A percentile compares a stretch with the other conserved stretches of the same genome.
These are phyloP conservation scores for Redunca redunca DNA, from an alignment of 2,113 vertebrate species.

Conservation along the genomic window DNA sequence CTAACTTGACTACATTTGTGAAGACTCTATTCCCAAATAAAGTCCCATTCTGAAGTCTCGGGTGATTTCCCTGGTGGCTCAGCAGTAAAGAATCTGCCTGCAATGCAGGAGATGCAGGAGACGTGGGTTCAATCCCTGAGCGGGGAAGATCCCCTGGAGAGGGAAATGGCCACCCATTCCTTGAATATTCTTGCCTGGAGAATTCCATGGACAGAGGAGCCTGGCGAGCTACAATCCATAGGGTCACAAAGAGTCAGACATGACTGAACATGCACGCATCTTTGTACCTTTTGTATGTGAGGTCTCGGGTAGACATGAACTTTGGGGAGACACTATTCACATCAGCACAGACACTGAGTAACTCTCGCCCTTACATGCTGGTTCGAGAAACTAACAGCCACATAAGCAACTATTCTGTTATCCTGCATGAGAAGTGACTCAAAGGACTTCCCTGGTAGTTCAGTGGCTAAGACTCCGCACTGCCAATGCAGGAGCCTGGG, in stretches of 20 bases:
- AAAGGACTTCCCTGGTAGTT: background rate
- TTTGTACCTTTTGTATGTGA: background rate
- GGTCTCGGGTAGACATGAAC: background rate
- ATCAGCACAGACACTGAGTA: background rate
- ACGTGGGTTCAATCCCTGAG: background rate
- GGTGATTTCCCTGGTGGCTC: background rate
- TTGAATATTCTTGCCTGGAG: background rate
- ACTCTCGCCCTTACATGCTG: background rate
- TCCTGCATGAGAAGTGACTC: background rate
- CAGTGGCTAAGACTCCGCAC: background rate
- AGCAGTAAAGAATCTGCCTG: background rate
- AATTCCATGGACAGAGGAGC: background rate
- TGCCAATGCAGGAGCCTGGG: background rate
- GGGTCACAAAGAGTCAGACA: background rate
- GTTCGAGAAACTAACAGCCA: background rate
- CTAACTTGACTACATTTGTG: background rate
- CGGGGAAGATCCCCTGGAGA: background rate
- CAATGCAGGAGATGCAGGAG: background rate
- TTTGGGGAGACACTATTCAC: background rate
- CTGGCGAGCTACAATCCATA: background rate
- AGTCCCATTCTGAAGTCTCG: background rate
- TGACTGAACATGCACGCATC: background rate
- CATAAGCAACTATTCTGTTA: background rate
- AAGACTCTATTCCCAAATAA: constrained; percentile 43
- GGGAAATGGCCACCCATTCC: background rate